Evolutionary conservation across 2,797 vertebrate genomes (phyloP).

Genomic region (Masticophis lateralis): DNA sequence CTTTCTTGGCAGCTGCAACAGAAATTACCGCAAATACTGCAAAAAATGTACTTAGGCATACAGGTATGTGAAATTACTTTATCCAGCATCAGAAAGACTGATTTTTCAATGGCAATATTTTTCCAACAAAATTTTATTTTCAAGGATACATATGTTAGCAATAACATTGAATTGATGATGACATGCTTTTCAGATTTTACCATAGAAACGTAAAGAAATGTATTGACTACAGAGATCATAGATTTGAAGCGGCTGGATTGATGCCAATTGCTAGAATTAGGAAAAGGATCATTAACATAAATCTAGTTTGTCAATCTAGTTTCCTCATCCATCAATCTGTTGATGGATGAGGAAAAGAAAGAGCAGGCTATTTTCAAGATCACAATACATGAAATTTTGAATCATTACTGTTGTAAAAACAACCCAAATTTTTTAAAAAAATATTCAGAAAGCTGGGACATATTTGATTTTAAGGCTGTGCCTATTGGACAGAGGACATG

Average conservation of each 20-base stretch:
- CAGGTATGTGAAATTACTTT: background rate
- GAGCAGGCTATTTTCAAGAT: background rate
- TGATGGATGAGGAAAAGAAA: background rate
- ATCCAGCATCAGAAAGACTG: background rate
- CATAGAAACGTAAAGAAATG: background rate
- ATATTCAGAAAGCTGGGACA: background rate
- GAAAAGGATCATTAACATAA: background rate
- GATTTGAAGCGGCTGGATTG: background rate
- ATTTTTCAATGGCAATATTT: background rate
- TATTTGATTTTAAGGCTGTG: background rate
- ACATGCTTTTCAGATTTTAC: background rate
- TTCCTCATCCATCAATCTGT: background rate
- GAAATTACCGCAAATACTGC: background rate
- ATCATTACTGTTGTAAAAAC: background rate
- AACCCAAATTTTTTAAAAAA: background rate
- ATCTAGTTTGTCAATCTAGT: background rate
- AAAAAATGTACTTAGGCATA: background rate
- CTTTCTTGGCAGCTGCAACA: background rate
- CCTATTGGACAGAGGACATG: background rate
- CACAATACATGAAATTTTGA: background rate
- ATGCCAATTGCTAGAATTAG: background rate
- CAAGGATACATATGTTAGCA: background rate
- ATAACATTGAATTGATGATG: background rate
- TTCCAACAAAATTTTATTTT: background rate
- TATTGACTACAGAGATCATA: background rate